Evolutionary conservation across 2,888 invertebrate species (phyloP).

Genomic region (Smittia sp.): DNA sequence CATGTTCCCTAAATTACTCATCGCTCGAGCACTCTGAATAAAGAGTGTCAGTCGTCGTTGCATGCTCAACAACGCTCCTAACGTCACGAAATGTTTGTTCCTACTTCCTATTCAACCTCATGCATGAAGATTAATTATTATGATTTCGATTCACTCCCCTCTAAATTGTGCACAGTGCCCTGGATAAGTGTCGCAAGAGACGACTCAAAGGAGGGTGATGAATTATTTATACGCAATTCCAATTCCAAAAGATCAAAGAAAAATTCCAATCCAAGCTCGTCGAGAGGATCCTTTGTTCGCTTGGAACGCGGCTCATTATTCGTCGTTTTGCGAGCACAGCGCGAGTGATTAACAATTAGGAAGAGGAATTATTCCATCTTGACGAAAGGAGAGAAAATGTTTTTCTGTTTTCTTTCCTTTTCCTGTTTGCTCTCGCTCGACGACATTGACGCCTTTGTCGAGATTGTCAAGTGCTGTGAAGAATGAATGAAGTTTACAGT

Average conservation of each 20-base stretch:
- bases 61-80: background rate
- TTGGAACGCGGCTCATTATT: slow-evolving; percentile 31
- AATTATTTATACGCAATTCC: background rate
- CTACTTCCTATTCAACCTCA: background rate
- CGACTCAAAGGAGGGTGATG: background rate
- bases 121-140: background rate
- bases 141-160: background rate
- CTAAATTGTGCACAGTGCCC: background rate
- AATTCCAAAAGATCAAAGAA: slow-evolving; percentile 26
- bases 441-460: too few species aligned
- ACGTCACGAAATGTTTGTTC: background rate
- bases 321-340: slow-evolving; percentile 7
- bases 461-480: too few species aligned
- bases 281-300: background rate
- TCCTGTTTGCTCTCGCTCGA: background rate
- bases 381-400: background rate
- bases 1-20: background rate
- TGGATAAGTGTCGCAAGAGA: background rate
- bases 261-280: slow-evolving; percentile 6
- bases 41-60: too few species aligned
- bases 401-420: background rate
- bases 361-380: background rate
- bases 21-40: background rate
- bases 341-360: slow-evolving; percentile 37
- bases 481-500: too few species aligned